phyloP scores from a whole-genome alignment of 2,888 invertebrate species.

The Megastigmus dorsalis region DNA sequence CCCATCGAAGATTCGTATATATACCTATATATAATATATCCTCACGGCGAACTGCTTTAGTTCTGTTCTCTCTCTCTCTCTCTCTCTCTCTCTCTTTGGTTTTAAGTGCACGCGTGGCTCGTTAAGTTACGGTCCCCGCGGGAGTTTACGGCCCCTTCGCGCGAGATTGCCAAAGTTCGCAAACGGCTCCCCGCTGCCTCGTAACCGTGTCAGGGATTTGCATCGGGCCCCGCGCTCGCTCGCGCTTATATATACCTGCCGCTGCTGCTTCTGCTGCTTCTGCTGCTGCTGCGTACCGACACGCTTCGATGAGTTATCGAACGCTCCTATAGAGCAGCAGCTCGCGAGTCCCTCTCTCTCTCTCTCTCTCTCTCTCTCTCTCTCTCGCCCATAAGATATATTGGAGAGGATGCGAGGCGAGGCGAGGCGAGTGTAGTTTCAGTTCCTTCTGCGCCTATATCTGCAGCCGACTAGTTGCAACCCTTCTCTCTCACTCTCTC shows the following conservation, averaged over 20 bases:
- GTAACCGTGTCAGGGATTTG: conserved; percentile 56
- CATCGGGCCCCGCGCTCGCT: no score
- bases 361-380: no score
- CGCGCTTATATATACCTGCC: conserved; percentile 13
- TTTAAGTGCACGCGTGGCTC: conserved; percentile 55
- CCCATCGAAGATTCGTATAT: no score
- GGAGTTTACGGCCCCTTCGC: conserved; percentile 51
- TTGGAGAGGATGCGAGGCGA: conserved; percentile 2
- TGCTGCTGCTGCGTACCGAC: conserved; percentile 13
- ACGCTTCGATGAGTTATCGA: conserved; percentile 45
- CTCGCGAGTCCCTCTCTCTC: neutral
- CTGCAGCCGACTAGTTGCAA: no score
- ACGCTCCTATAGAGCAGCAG: neutral
- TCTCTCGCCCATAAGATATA: conserved; percentile 1
- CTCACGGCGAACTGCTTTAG: no score
- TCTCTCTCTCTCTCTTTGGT: neutral
- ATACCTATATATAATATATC: no score
- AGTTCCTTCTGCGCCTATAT: neutral
- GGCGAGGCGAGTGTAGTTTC: neutral
- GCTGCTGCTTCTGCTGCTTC: neutral
- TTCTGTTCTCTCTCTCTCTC: neutral
- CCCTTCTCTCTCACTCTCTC: no score
- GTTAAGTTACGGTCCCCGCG: conserved; percentile 54
- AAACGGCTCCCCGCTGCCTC: conserved; percentile 61
- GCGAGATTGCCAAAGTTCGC: conserved; percentile 60